phyloP scores from a whole-genome alignment of 1,140 invertebrate genomes.

The Brachionus calyciflorus region DNA sequence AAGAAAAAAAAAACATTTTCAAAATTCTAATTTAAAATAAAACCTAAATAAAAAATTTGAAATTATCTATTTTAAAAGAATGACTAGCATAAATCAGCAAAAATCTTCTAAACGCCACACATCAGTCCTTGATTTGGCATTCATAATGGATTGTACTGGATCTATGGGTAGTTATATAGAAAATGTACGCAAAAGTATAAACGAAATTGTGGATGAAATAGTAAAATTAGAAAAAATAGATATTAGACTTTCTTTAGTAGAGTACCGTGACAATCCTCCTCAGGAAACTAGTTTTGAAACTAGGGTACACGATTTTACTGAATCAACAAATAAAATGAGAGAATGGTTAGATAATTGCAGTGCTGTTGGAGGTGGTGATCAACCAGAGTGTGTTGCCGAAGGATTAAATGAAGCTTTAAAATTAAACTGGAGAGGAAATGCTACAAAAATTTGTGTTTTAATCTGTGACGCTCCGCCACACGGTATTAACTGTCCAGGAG shows the following conservation, averaged over 20 bases:
- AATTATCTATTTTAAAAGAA: too few species aligned
- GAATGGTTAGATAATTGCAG: slow-evolving; percentile 50
- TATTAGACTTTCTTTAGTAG: slow-evolving; percentile 52
- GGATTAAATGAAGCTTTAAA: slow-evolving; percentile 53
- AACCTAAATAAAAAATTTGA: too few species aligned
- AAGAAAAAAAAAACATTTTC: too few species aligned
- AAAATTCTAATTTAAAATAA: too few species aligned
- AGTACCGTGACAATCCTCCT: slow-evolving; percentile 55
- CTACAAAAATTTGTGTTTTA: slow-evolving; percentile 54
- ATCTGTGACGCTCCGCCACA: slow-evolving; percentile 56
- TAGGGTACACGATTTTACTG: slow-evolving; percentile 53
- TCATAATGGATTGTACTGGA: slow-evolving; percentile 54
- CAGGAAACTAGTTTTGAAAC: slow-evolving; percentile 52
- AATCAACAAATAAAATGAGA: slow-evolving; percentile 51
- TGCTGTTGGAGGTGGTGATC: slow-evolving; percentile 53
- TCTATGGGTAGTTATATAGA: slow-evolving; percentile 55
- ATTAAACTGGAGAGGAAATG: slow-evolving; percentile 51
- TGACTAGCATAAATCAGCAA: too few species aligned
- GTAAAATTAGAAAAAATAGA: slow-evolving; percentile 52
- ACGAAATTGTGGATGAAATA: slow-evolving; percentile 54
- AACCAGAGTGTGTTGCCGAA: slow-evolving; percentile 54
- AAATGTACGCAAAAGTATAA: slow-evolving; percentile 52
- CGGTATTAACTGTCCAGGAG: slow-evolving; percentile 49
- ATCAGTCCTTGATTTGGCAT: slow-evolving; percentile 52
- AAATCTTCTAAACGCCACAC: slow-evolving; percentile 44